These are phyloP conservation scores for Gobio gobio DNA, from an alignment of 2,113 vertebrate genomes.

Conservation along the genomic window DNA sequence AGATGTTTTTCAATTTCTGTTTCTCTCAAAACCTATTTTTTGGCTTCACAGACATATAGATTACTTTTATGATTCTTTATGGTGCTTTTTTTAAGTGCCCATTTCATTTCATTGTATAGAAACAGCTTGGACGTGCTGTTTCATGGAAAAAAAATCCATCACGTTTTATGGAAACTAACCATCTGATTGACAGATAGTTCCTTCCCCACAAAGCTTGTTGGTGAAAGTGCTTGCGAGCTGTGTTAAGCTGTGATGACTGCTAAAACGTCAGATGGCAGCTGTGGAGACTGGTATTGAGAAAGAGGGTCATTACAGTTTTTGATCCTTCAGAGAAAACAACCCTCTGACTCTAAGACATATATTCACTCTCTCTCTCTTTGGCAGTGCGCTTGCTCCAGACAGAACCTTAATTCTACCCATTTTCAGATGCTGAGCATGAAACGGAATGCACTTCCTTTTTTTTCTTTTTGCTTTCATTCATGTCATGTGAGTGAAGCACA, in stretches of 20 bases:
- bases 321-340: not conserved
- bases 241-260: constrained; percentile 14
- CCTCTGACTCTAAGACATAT: not conserved
- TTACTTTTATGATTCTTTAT: not conserved
- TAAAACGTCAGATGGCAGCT: constrained; percentile 4
- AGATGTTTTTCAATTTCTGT: not conserved
- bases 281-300: constrained; percentile 25
- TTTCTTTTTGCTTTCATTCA: not conserved
- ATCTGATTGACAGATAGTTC: not conserved
- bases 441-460: constrained; percentile 5
- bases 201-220: not conserved
- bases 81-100: not conserved
- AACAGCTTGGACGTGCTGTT: not conserved
- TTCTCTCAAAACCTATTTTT: not conserved
- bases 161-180: not conserved
- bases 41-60: not conserved
- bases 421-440: not conserved
- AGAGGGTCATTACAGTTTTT: constrained; percentile 22
- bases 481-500: not conserved
- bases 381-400: not conserved
- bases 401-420: not conserved
- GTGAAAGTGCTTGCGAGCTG: not conserved
- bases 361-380: not conserved
- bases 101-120: not conserved
- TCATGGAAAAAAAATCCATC: not conserved